Evolutionary conservation across 2,888 invertebrate species (phyloP), one percentile per base, ranked within the genome.

Genomic region (Ephialtes manifestator): DNA sequence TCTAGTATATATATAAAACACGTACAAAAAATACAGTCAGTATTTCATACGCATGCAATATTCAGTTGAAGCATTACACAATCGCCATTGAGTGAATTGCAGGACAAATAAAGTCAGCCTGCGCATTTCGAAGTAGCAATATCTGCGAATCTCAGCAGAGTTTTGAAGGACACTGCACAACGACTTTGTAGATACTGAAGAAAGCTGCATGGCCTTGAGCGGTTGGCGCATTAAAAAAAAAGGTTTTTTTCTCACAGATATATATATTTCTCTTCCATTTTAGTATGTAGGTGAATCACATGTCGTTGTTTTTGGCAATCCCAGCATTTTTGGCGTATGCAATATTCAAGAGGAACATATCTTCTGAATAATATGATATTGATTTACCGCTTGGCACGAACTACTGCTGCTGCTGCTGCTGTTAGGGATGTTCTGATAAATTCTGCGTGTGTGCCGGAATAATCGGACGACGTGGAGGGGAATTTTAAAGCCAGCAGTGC

Each of bases 311-410:
- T 5, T 5, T 5, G 13, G n/a, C 20, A 18, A 24, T 55, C 10
- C 58, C 31, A 13, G 20, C 5, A 35, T n/a, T 11, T 71, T 7
- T 76, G 71, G 18, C 60, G 31, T 75, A 75, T 67, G 70, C 65
- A 76, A 71, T 55, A 71, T 80, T 80, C 39, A 18, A 51, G 51
- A 20, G 65, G 20, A 31, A 58, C 46, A 68, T 43, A 39, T 46
- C 55, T 77, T 80, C 76, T 58, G 80, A 84, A 84, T 81, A 80
- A 84, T 76, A 65, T 80, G 55, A 60, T 60, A 84, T 84, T 72
- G 84, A 81, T 81, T 72, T 63, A 72, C 80, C 51, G 75, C 77
- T 84, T 67, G 80, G 67, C 80, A 71, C 80, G 75, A 55, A n/a
- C n/a, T n/a, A n/a, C n/a, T n/a, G n/a, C n/a, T n/a, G n/a, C n/a